Base-by-base conservation (phyloP, 1,140 invertebrate species). In the Harlomillsia oculata region DNA sequence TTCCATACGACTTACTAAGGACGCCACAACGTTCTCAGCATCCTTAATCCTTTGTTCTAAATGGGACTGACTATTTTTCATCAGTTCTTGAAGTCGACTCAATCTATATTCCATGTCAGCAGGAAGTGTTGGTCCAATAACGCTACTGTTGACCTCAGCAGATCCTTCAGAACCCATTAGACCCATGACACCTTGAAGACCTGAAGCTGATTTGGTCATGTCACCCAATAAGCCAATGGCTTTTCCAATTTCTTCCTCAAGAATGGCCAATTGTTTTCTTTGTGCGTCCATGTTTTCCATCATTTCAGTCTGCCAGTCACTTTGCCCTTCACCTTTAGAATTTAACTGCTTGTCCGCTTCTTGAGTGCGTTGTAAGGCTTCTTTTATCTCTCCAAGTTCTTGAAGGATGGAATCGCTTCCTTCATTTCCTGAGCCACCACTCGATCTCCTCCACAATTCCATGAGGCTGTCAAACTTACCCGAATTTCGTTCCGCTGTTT, bases 1-100 rank as follows among this genome's bases (percentile, higher is more conserved):
- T 5, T 76, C 74, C 46, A 82, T 73, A 58, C 78, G 75, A 14
- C 69, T 70, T 55, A 76, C 77, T 37, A 79, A 72, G 37, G 69
- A 72, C 44, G 77, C 77, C 5, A 75, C 74, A 63, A 77, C 73
- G 0, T 74, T 74, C 55, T 74, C 72, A 52, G 78, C 68, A 40
- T 77, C 73, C 3, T 74, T 75, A 8, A 81, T 49, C 30, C 55
- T 56, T 8, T 44, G 54, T n/a, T 60, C 56, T 39, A 65, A 54
- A 30, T 59, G 53, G 5, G 44, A 53, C 39, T 65, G 63, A 20
- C 63, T 60, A 34, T 37, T 60, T 29, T 51, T 53, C 14, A 65
- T 16, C 6, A 58, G 49, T 20, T 60, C 53, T 29, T 65, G 54
- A 5, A 65, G 43, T 29, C 21, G 37, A 21, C 25, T 28, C 39